phyloP scores from a whole-genome alignment of 2,797 vertebrate species.

The Syncerus caffer region DNA sequence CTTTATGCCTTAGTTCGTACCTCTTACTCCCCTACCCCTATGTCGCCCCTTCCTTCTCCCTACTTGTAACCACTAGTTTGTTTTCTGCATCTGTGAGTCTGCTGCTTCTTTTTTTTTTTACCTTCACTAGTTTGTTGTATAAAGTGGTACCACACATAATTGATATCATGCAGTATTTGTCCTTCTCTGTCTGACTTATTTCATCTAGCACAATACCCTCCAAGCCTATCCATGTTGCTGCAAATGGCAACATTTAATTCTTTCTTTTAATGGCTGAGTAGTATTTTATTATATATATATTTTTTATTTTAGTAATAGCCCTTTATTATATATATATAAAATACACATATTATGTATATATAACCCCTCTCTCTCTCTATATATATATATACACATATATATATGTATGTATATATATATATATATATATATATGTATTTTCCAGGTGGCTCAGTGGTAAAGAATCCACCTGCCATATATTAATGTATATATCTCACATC shows the following conservation, averaged over 20 bases:
- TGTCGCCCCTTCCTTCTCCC: neutral
- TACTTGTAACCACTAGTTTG: neutral
- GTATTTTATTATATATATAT: neutral
- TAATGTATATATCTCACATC: neutral
- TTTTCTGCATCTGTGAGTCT: neutral
- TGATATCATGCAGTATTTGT: neutral
- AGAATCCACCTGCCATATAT: neutral
- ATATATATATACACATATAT: fast-evolving
- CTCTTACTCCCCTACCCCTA: neutral
- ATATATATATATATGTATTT: neutral
- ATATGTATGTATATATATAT: too few relatives aligned
- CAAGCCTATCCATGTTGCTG: neutral
- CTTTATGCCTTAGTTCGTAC: neutral
- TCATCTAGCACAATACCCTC: neutral
- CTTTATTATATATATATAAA: too few relatives aligned
- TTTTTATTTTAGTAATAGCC: neutral
- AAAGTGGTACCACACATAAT: neutral
- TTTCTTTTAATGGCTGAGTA: neutral
- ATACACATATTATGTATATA: too few relatives aligned
- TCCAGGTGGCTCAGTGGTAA: neutral
- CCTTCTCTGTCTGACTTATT: neutral
- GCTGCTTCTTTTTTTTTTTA: neutral
- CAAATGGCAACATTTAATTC: neutral
- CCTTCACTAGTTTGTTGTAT: neutral
- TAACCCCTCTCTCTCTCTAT: neutral